Evolutionary conservation across 2,888 invertebrate genomes (phyloP), one percentile per base, ranked within the genome.

Genomic region (Calliopum simillimum): DNA sequence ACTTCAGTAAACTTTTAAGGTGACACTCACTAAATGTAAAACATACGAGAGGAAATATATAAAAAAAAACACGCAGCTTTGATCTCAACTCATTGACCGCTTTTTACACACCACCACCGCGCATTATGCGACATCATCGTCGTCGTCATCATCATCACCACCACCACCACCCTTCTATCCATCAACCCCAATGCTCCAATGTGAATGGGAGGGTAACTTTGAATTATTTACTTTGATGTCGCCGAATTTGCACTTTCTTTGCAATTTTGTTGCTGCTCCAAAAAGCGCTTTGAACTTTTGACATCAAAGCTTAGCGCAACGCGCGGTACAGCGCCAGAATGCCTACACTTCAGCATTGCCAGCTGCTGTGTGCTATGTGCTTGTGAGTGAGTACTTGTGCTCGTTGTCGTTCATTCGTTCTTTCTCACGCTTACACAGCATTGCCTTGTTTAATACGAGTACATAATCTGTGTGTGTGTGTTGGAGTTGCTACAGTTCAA

Each of bases 71-170:
- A n/a, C n/a, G n/a, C 21, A 23, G 51, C 51, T 46, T 66, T 66
- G 66, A 66, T 66, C 56, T 66, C 66, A 25, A 56, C 66, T 66
- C 66, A 46, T 66, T 66, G 66, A 66, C 66, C 66, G 66, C 66
- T 46, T 66, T 66, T 66, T 51, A 19, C 23, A 23, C 33, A 43
- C 41, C n/a, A 51, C 19, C 14, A 14, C 41, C n/a, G n/a, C 25
- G 33, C 13, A 56, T 13, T 14, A 13, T 13, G 14, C 56, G 14
- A 33, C 33, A 33, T 43, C 19, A 6, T 19, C 16, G 8, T 14
- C n/a, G 25, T n/a, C 14, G 12, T 4, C 11, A 6, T 16, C 12
- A 19, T n/a, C 12, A 3, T 11, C 11, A 11, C 53, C 6, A 14
- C n/a, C 51, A 16, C n/a, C 16, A 12, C 4, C 53, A 12, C 16